Evolutionary conservation across 2,113 vertebrate genomes (phyloP).

Genomic region (Brevimyrus niger): DNA sequence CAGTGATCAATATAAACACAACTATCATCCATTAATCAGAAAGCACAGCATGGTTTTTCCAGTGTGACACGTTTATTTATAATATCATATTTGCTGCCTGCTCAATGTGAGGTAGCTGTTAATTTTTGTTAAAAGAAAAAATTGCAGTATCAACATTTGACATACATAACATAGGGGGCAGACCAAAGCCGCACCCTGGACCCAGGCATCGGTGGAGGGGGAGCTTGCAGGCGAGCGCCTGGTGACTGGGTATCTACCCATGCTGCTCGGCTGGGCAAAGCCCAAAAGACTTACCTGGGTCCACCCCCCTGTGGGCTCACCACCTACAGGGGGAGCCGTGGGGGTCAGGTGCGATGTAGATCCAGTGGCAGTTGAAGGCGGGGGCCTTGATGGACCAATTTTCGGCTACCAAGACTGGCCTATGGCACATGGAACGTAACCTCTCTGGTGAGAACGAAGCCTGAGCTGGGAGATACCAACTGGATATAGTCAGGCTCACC

Average conservation of each 20-base stretch:
- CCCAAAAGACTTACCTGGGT: not conserved
- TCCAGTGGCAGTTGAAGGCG: not conserved
- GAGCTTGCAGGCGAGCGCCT: not conserved
- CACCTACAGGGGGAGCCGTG: not conserved
- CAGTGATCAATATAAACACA: not conserved
- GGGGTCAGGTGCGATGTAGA: not conserved
- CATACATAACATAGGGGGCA: not conserved
- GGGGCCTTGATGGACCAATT: not conserved
- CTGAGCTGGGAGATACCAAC: not conserved
- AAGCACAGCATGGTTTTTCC: not conserved
- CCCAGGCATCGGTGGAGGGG: not conserved
- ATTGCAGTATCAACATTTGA: not conserved
- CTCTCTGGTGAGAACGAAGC: not conserved
- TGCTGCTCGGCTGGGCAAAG: not conserved
- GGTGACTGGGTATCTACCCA: not conserved
- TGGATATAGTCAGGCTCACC: not conserved
- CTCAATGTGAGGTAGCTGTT: not conserved
- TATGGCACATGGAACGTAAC: not conserved
- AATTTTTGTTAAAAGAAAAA: not conserved
- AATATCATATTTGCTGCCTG: not conserved
- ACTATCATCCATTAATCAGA: not conserved
- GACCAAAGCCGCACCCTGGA: not conserved
- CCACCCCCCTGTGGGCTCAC: not conserved
- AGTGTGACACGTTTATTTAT: not conserved
- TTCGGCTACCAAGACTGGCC: not conserved